Conservation (phyloP, 2,113 vertebrate genomes). For the Gavia stellata region DNA sequence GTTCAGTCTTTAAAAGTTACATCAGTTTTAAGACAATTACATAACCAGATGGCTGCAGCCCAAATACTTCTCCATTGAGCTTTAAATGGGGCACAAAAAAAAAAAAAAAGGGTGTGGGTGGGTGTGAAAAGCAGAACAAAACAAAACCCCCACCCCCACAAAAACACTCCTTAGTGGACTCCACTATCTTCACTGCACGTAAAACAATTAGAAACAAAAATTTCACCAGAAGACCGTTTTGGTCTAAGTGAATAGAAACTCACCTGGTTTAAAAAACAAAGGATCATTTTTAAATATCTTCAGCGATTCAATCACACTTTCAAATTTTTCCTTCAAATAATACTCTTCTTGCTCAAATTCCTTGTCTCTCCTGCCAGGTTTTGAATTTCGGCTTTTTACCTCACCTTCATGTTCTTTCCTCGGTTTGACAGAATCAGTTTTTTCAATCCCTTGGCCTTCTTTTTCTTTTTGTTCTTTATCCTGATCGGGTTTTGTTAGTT, state of each 20-base stretch:
- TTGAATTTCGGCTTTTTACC: slow-evolving; percentile 52
- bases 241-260: slow-evolving; percentile 41
- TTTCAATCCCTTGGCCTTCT: slow-evolving; percentile 62
- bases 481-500: slow-evolving; percentile 48
- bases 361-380: slow-evolving; percentile 71
- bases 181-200: neutral
- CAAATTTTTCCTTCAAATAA: slow-evolving; percentile 91
- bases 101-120: accelerated
- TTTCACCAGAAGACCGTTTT: neutral
- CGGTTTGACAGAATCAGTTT: slow-evolving; percentile 28
- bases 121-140: neutral
- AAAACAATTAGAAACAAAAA: neutral
- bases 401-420: slow-evolving; percentile 61
- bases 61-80: neutral
- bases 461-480: slow-evolving; percentile 64
- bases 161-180: neutral
- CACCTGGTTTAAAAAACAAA: slow-evolving; percentile 94
- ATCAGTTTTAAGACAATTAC: neutral
- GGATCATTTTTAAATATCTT: slow-evolving; percentile 95
- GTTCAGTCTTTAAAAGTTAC: neutral
- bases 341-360: slow-evolving; percentile 92
- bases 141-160: accelerated
- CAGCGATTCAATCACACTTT: slow-evolving; percentile 85
- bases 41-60: neutral
- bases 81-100: neutral